phyloP scores from a whole-genome alignment of 1,140 invertebrate genomes.

The Meloidogyne exigua region DNA sequence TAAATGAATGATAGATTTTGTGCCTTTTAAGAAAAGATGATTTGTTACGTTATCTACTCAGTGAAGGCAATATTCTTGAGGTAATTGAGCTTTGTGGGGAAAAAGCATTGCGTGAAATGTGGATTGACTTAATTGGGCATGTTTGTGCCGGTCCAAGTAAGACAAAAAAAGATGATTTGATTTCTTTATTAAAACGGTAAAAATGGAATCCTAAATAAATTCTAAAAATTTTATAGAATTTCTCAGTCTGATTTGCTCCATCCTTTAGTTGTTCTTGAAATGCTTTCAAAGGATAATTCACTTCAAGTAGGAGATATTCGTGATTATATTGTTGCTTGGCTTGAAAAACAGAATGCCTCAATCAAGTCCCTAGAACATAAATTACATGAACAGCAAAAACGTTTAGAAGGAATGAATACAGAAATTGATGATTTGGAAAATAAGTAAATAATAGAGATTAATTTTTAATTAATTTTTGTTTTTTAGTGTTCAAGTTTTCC shows the following conservation, averaged over 20 bases:
- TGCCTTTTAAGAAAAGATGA: constrained; percentile 37
- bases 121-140: constrained; percentile 52
- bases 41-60: constrained; percentile 49
- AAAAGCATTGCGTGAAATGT: constrained; percentile 49
- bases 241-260: constrained; percentile 43
- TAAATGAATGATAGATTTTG: neutral
- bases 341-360: constrained; percentile 47
- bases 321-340: constrained; percentile 54
- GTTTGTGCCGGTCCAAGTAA: constrained; percentile 41
- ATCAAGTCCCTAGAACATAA: constrained; percentile 44
- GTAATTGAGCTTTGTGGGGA: constrained; percentile 53
- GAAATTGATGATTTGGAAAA: constrained; percentile 51
- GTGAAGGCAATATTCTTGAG: constrained; percentile 51
- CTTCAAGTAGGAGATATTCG: constrained; percentile 49
- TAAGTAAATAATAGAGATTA: constrained; percentile 17
- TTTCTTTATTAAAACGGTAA: constrained; percentile 43
- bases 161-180: constrained; percentile 33
- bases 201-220: neutral
- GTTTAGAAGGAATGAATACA: constrained; percentile 46
- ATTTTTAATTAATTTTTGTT: neutral
- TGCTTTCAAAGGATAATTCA: constrained; percentile 49
- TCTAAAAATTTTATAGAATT: constrained; percentile 36
- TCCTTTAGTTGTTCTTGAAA: constrained; percentile 58
- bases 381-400: constrained; percentile 36
- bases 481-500: constrained; percentile 54